Evolutionary conservation across 1,140 invertebrate genomes (phyloP).

Genomic region (Schlechtendalia chinensis): DNA sequence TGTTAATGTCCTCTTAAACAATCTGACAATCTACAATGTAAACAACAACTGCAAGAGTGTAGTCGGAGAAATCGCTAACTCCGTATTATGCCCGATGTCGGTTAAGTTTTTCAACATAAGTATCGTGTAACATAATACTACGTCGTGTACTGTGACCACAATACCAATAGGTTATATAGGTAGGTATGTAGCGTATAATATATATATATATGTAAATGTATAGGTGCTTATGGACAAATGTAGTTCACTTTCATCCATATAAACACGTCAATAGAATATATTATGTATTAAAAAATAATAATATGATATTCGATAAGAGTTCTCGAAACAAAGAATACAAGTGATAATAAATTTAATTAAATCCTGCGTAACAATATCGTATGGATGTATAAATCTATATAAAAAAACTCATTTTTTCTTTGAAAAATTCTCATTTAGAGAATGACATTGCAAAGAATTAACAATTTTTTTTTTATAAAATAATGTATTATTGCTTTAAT

Average conservation of each 20-base stretch:
- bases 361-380: not conserved
- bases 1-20: not conserved
- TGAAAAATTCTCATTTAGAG: too few relatives aligned
- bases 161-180: not conserved
- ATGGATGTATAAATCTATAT: not conserved
- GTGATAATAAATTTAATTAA: not conserved
- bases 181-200: not conserved
- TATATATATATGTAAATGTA: not conserved
- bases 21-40: not conserved
- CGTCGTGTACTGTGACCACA: not conserved
- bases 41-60: not conserved
- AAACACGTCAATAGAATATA: not conserved
- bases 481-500: too few relatives aligned
- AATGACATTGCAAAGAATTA: too few relatives aligned
- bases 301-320: constrained; percentile 15
- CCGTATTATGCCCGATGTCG: not conserved
- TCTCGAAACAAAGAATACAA: not conserved
- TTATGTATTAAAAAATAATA: not conserved
- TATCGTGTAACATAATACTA: not conserved
- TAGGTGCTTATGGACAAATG: not conserved
- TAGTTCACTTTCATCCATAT: not conserved
- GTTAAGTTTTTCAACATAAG: not conserved
- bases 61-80: constrained; percentile 17
- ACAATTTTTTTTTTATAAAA: too few relatives aligned
- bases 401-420: too few relatives aligned